These are phyloP conservation scores for Zonotrichia leucophrys DNA, from an alignment of 2,113 vertebrate genomes.

Conservation along the genomic window DNA sequence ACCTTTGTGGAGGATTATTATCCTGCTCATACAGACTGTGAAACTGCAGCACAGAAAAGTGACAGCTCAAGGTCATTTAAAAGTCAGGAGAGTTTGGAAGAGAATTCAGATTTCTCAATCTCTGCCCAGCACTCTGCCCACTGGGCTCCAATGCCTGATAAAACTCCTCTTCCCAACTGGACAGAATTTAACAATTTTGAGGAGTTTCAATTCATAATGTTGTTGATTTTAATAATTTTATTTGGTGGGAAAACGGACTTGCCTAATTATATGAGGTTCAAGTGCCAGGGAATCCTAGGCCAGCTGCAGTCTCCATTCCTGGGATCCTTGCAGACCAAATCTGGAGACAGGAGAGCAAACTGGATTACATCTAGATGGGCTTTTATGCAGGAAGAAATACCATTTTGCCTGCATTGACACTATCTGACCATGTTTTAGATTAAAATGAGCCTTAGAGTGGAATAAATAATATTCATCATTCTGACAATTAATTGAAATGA, in stretches of 20 bases:
- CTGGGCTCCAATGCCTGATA: background rate
- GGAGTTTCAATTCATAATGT: background rate
- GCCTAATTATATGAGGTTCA: background rate
- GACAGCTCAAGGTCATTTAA: constrained; percentile 33
- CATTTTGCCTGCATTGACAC: background rate
- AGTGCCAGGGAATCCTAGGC: background rate
- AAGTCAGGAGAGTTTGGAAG: constrained; percentile 27
- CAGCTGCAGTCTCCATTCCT: background rate
- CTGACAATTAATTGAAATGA: background rate
- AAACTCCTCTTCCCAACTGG: background rate
- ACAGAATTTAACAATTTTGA: background rate
- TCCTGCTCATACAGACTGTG: background rate
- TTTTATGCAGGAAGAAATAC: background rate
- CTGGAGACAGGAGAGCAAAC: background rate
- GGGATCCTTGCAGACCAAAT: background rate
- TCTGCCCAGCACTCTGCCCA: background rate
- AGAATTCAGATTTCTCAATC: constrained; percentile 40
- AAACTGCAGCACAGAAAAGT: background rate
- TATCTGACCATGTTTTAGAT: background rate
- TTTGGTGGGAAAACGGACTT: background rate
- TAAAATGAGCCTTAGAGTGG: background rate
- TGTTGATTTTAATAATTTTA: background rate
- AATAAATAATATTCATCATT: constrained; percentile 19
- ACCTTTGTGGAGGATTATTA: background rate
- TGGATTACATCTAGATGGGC: background rate